A percentile compares a stretch with the other conserved stretches of the same genome.
Evolutionary conservation across 2,797 vertebrate species (phyloP).

Genomic region (Crocodylus rhombifer): DNA sequence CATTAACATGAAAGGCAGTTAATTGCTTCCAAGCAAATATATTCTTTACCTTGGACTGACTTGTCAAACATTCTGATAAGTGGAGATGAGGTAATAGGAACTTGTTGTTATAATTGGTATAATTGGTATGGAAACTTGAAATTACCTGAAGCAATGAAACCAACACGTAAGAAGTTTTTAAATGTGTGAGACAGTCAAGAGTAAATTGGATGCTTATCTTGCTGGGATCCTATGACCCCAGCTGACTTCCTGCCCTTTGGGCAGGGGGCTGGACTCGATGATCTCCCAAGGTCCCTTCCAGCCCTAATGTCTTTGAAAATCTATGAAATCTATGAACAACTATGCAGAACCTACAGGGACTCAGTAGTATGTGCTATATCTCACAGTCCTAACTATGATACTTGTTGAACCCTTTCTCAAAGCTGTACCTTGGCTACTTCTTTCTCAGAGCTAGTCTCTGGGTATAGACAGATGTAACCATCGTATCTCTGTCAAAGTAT

Average conservation of each 20-base stretch:
- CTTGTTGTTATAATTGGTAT: fast-evolving
- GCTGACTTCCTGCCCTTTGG: no score
- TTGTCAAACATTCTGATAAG: not conserved
- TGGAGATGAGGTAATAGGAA: not conserved
- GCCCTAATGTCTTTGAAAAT: no score
- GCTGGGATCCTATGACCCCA: no score
- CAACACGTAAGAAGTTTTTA: not conserved
- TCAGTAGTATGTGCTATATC: not conserved
- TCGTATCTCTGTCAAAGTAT: no score
- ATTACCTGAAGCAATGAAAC: not conserved
- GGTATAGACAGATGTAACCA: no score
- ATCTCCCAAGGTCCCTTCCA: no score
- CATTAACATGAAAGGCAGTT: not conserved
- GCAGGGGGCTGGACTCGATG: no score
- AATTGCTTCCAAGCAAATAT: not conserved
- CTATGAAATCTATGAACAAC: not conserved
- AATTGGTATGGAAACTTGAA: not conserved
- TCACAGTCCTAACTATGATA: not conserved
- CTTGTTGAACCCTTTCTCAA: not conserved
- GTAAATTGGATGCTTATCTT: no score
- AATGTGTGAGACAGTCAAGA: not conserved
- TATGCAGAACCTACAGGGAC: not conserved
- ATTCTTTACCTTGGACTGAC: not conserved
- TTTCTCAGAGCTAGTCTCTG: not conserved
- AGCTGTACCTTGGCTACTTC: not conserved